Base-by-base conservation (phyloP, 2,113 vertebrate species). In the Mystacornis crossleyi region DNA sequence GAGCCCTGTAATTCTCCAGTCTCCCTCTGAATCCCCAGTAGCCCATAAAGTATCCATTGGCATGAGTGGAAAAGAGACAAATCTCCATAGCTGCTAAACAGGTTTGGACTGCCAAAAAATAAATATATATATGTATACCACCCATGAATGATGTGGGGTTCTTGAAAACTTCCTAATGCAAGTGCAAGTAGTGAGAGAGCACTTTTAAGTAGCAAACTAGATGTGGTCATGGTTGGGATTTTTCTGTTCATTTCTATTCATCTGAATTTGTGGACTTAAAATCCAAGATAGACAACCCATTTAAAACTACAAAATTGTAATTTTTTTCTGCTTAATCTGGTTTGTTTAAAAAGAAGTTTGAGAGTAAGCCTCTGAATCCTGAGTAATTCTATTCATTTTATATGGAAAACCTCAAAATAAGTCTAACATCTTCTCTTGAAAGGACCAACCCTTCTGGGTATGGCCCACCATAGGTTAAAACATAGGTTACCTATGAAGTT, bases 371-470 rank as follows among this genome's bases (percentile, higher is more conserved):
- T 50, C 28, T 72, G 79, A 80, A 58, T 57, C 20, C 5, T 40
- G 20, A 51, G 2, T 50, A 58, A 51, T 54, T 73, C 7, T 86
- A 20, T 34, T 79, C 6, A 8, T 29, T 75, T 62, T 14, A 71
- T 21, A 45, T 19, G 11, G 5, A 9, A 86, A 53, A 83, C 9
- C 18, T 62, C 43, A 79, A 86, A 89, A n/a, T 14, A 71, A 40
- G 5, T n/a, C 14, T 62, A 57, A 65, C 8, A 40, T n/a, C 6
- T 29, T 40, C 6, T 48, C 9, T 36, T 43, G 47, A 53, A 57
- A 79, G 8, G 24, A 48, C 4, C 0, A 0, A 40, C 5, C 2
- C 3, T 28, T 80, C 26, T 10, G 2, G 47, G 6, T 29, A 14
- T 20, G 5, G 13, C 51, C n/a, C 24, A 64, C 8, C 42, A 18